Base-by-base conservation (phyloP, 2,797 vertebrate species). In the Tinamus major region DNA sequence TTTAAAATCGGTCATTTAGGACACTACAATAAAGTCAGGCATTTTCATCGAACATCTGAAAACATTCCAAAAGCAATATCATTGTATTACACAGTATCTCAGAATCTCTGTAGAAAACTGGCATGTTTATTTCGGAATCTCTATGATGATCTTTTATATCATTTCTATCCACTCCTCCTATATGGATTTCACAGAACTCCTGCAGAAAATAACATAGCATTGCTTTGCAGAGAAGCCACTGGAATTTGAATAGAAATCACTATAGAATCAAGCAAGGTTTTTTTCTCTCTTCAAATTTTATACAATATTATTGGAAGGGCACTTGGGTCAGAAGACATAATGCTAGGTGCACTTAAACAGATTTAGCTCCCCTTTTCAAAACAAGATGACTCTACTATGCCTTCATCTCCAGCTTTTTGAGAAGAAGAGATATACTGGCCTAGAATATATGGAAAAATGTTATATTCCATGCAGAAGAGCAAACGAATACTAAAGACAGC, bases 61-160 rank as follows among this genome's bases (percentile, higher is more conserved):
- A 88, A 51, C 14, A 65, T 85, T 88, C 69, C 69, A 62, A 77
- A 77, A 90, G 27, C 55, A 80, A 58, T 75, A 92, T 44, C 67
- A 42, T 39, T 71, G 46, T 72, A 68, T 68, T 71, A 53, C 27
- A 62, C 33, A 41, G 26, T 79, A 21, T 85, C 83, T 82, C 58
- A 85, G 90, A 94, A 93, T 85, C 84, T 89, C 79, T 70, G 64
- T 62, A 81, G 80, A 96, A 95, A 95, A 95, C 82, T 74, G 75
- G 68, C 1, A 6, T 70, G 49, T 93, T 92, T 91, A 85, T 91
- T 91, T 85, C 90, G 71, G 92, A 94, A 94, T 86, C 37, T 90
- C 85, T 75, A 2, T 3, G 6, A 74, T 89, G 91, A 93, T 90
- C 72, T 84, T 91, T 74, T 91, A 68, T 75, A 78, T 87, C 12